These are phyloP conservation scores for Diloba caeruleocephala DNA, from an alignment of 2,888 invertebrate species.

Conservation along the genomic window DNA sequence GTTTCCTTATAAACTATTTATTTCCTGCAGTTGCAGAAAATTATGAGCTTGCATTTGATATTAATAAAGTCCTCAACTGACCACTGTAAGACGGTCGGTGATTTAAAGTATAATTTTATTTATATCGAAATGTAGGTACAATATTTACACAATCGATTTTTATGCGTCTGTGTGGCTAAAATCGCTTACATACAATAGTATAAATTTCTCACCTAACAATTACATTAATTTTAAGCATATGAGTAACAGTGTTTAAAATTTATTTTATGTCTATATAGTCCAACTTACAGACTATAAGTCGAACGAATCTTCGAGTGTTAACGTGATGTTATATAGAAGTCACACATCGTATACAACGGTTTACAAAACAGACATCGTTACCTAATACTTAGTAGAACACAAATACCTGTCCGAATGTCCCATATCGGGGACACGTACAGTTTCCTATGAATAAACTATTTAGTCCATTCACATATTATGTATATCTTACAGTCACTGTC, in stretches of 20 bases:
- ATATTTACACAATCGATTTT: conserved; percentile 77
- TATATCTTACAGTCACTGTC: conserved; percentile 41
- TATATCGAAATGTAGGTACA: conserved; percentile 65
- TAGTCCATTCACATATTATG: conserved; percentile 37
- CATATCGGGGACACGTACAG: conserved; percentile 32
- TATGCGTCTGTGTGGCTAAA: conserved; percentile 80
- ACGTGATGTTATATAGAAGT: conserved; percentile 82
- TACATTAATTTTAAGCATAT: conserved; percentile 85
- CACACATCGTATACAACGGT: conserved; percentile 88
- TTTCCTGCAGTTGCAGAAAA: conserved; percentile 71
- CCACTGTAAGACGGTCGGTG: conserved; percentile 34
- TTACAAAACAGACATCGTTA: conserved; percentile 84
- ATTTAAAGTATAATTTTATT: conserved; percentile 56
- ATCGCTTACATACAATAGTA: conserved; percentile 82
- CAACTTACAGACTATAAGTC: conserved; percentile 80
- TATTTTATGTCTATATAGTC: conserved; percentile 80
- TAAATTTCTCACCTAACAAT: conserved; percentile 84
- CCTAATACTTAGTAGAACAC: conserved; percentile 76
- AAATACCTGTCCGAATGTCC: conserved; percentile 55
- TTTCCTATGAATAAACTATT: conserved; percentile 44
- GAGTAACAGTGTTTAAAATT: conserved; percentile 88
- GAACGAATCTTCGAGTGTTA: conserved; percentile 74
- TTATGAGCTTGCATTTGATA: conserved; percentile 64
- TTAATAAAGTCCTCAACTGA: conserved; percentile 50
- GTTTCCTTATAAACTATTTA: conserved; percentile 70